phyloP scores from a whole-genome alignment of 1,140 invertebrate species.

The Globodera ellingtonae region DNA sequence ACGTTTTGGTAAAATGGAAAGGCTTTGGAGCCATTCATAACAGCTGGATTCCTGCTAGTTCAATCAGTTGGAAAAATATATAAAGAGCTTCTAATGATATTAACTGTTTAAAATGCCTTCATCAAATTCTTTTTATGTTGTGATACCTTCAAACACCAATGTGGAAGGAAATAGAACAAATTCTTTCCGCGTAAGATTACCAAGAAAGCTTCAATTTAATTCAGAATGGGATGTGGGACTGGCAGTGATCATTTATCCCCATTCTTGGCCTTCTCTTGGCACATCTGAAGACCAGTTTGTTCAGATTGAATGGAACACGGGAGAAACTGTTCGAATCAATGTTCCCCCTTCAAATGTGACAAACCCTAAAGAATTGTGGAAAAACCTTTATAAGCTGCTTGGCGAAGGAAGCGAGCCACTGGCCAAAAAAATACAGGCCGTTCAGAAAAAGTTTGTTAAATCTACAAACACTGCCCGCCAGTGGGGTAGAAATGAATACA shows the following conservation, averaged over 20 bases:
- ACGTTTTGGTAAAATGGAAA: slow-evolving; percentile 25
- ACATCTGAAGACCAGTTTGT: neutral
- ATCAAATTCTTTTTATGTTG: slow-evolving; percentile 19
- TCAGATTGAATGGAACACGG: slow-evolving; percentile 9
- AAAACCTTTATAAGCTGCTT: neutral
- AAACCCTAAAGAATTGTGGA: neutral
- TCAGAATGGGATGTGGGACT: slow-evolving; percentile 21
- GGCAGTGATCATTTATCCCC: slow-evolving; percentile 15
- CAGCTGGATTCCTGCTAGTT: slow-evolving; percentile 19
- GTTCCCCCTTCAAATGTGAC: neutral
- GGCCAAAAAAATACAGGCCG: neutral
- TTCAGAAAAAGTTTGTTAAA: neutral
- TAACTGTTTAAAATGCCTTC: neutral
- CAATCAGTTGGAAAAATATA: neutral
- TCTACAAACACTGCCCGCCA: too few relatives aligned
- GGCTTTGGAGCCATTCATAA: slow-evolving; percentile 12
- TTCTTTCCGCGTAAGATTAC: slow-evolving; percentile 12
- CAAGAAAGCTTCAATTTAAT: slow-evolving; percentile 10
- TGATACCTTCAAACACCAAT: slow-evolving; percentile 24
- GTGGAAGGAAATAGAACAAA: slow-evolving; percentile 22
- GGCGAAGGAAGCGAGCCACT: neutral
- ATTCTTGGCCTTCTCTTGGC: slow-evolving; percentile 17
- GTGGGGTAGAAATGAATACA: too few relatives aligned
- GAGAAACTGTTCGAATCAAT: neutral
- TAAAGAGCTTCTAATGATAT: neutral